These are phyloP conservation scores for Drosophila anceps DNA, from an alignment of 2,888 invertebrate species.

Conservation along the genomic window DNA sequence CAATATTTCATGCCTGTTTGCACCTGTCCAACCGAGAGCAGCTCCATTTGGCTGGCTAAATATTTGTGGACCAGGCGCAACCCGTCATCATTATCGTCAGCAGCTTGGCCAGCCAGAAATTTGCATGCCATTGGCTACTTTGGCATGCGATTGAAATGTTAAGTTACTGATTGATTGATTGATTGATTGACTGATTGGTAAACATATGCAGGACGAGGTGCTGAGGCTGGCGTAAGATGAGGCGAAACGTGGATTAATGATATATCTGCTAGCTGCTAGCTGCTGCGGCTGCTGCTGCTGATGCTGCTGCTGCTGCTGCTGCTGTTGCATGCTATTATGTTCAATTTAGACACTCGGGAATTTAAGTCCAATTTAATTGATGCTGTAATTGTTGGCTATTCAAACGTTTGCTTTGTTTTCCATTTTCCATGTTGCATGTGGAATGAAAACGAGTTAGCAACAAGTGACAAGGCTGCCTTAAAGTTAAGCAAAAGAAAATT, in stretches of 20 bases:
- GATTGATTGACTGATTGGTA: conserved; percentile 44
- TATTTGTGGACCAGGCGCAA: conserved; percentile 30
- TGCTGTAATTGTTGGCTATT: conserved; percentile 40
- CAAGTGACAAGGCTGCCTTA: not conserved
- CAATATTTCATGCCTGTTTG: conserved; percentile 10
- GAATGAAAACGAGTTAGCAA: conserved; percentile 23
- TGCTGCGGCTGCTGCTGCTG: not conserved
- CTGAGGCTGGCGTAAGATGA: not conserved
- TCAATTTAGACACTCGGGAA: conserved; percentile 58
- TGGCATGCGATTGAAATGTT: conserved; percentile 64
- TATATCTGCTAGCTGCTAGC: conserved; percentile 7
- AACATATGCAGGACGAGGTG: conserved; percentile 1
- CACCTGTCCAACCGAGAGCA: conserved; percentile 34
- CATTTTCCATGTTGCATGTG: not conserved
- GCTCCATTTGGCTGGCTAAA: not conserved
- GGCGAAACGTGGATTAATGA: conserved; percentile 38
- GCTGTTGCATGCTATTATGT: conserved; percentile 37
- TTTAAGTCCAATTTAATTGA: conserved; percentile 54
- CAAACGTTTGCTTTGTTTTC: conserved; percentile 18
- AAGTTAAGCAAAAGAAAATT: not conserved
- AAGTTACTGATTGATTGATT: conserved; percentile 49
- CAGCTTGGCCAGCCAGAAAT: conserved; percentile 28
- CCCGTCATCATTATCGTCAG: conserved; percentile 50
- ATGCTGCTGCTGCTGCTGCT: not conserved
- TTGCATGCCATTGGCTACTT: conserved; percentile 39